phyloP scores from a whole-genome alignment of 37 sponge, comb jelly and placozoan genomes.

The Aphrocallistes beatrix region DNA sequence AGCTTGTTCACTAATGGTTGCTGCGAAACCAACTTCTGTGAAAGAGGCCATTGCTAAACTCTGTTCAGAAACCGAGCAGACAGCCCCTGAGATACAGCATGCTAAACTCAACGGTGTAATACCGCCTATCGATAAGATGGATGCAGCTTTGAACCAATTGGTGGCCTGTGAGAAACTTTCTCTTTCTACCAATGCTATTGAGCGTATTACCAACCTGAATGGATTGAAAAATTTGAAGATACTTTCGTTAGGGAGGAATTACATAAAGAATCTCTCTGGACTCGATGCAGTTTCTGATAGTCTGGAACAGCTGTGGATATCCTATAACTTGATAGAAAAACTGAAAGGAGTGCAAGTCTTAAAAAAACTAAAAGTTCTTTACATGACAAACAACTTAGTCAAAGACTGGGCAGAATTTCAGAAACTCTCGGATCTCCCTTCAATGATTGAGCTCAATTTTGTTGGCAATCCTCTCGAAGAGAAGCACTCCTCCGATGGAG shows the following conservation, averaged over 20 bases:
- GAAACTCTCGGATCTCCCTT: slow-evolving; percentile 73
- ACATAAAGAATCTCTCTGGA: slow-evolving; percentile 84
- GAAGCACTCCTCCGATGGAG: slow-evolving; percentile 72
- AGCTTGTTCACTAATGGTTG: background rate
- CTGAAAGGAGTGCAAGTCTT: slow-evolving; percentile 83
- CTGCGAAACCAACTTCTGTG: background rate
- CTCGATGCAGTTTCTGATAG: slow-evolving; percentile 88
- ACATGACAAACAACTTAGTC: slow-evolving; percentile 93
- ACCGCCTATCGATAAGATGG: slow-evolving; percentile 96
- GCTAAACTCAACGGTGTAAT: slow-evolving; percentile 63
- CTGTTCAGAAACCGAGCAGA: background rate
- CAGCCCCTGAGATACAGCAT: background rate
- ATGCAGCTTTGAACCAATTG: slow-evolving; percentile 74
- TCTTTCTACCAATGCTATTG: slow-evolving; percentile 85
- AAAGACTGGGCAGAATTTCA: slow-evolving; percentile 96
- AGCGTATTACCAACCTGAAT: slow-evolving; percentile 91
- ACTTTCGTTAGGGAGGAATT: slow-evolving; percentile 83
- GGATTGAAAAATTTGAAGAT: slow-evolving; percentile 79
- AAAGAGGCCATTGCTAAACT: background rate
- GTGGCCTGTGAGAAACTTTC: slow-evolving; percentile 84
- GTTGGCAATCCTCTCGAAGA: slow-evolving; percentile 97
- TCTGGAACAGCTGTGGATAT: slow-evolving; percentile 91
- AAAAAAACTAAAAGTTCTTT: slow-evolving; percentile 80
- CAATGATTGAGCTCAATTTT: slow-evolving; percentile 78
- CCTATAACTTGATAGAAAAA: slow-evolving; percentile 92